Conservation (phyloP, 2,113 vertebrate genomes). For the Danionella cerebrum region DNA sequence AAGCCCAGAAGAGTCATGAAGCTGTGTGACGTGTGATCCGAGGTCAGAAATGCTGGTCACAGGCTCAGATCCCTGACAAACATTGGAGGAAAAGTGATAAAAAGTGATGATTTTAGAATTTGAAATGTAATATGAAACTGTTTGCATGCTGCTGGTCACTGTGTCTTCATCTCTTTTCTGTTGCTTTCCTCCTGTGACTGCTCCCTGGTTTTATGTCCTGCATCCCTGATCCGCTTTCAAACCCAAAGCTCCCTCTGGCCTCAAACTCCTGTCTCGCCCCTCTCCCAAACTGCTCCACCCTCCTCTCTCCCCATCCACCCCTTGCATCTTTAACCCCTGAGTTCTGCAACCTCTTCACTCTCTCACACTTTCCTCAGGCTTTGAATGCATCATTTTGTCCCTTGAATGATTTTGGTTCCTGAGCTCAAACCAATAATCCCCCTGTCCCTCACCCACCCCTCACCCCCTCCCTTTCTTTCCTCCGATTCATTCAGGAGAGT, state of each 20-base stretch:
- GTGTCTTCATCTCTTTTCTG: slow-evolving; percentile 37
- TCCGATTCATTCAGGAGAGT: slow-evolving; percentile 75
- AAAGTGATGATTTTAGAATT: too few species aligned
- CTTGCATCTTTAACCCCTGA: slow-evolving; percentile 26
- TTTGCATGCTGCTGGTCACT: slow-evolving; percentile 50
- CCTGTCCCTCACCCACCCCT: slow-evolving; percentile 37
- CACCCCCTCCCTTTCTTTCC: background rate
- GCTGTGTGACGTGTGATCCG: too few species aligned
- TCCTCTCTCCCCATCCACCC: slow-evolving; percentile 47
- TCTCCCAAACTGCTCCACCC: slow-evolving; percentile 49
- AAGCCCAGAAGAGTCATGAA: too few species aligned
- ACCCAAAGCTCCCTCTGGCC: slow-evolving; percentile 44
- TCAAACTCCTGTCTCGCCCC: slow-evolving; percentile 50
- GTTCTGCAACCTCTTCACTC: background rate
- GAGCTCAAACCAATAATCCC: slow-evolving; percentile 47
- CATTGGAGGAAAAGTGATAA: too few species aligned
- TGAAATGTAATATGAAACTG: too few species aligned
- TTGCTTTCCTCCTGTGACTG: slow-evolving; percentile 34
- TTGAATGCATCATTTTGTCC: slow-evolving; percentile 40
- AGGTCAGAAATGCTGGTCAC: too few species aligned
- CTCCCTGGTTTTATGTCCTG: slow-evolving; percentile 30
- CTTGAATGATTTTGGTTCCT: slow-evolving; percentile 23
- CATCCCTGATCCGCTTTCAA: slow-evolving; percentile 25
- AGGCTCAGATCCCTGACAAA: too few species aligned
- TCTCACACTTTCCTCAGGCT: slow-evolving; percentile 22